Evolutionary conservation across 2,113 vertebrate genomes (phyloP).

Genomic region (Hemichromis elongatus): DNA sequence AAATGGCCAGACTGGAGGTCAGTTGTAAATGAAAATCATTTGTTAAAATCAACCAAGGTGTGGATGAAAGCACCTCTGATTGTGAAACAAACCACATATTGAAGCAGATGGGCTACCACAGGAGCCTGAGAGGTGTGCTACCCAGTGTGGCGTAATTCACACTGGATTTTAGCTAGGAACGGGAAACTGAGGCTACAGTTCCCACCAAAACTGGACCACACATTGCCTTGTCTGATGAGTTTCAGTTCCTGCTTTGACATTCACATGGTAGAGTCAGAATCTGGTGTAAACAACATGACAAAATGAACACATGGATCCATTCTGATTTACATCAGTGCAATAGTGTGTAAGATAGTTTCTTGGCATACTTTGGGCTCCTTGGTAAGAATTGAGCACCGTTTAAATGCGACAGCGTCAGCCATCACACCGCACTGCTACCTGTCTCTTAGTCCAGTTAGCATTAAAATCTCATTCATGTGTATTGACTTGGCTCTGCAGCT

Average conservation of each 20-base stretch:
- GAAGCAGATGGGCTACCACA: neutral
- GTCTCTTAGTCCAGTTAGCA: neutral
- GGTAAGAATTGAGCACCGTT: neutral
- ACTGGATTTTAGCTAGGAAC: neutral
- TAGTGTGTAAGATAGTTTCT: neutral
- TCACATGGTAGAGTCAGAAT: neutral
- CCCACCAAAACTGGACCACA: neutral
- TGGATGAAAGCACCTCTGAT: neutral
- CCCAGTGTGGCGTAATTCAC: neutral
- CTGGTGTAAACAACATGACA: accelerated
- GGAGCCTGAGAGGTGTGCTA: neutral
- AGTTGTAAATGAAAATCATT: neutral
- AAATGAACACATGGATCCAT: neutral
- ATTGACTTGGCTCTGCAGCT: too few relatives aligned
- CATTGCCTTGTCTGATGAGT: neutral
- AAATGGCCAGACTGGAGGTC: neutral
- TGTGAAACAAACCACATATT: neutral
- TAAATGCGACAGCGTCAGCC: neutral
- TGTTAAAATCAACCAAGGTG: accelerated
- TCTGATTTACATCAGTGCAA: neutral
- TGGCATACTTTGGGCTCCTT: accelerated
- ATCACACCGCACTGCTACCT: accelerated
- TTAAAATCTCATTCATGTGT: too few relatives aligned
- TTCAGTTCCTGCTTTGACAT: neutral
- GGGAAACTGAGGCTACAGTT: neutral